A percentile compares a stretch with the other conserved stretches of the same genome.
Conservation (phyloP, 2,888 invertebrate species). For the Agrilus biguttatus region DNA sequence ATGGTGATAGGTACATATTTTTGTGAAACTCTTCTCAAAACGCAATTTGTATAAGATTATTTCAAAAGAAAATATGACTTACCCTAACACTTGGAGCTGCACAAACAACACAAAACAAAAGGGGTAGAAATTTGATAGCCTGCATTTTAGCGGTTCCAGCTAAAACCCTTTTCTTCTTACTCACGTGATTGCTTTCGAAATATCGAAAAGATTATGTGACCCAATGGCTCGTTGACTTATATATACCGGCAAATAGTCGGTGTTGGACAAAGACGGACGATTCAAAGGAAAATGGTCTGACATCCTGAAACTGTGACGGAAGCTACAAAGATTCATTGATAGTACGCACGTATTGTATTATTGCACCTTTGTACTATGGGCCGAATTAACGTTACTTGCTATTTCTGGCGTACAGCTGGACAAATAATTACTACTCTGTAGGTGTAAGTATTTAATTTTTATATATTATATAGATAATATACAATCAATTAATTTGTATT, state of each 20-base stretch:
- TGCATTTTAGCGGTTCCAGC: slow-evolving; percentile 15
- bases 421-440: too few species aligned
- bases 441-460: too few species aligned
- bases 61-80: slow-evolving; percentile 9
- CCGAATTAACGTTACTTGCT: too few species aligned
- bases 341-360: slow-evolving; percentile 4
- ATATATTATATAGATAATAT: too few species aligned
- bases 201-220: slow-evolving; percentile 11
- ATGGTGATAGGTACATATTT: too few species aligned
- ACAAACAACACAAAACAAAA: slow-evolving; percentile 20
- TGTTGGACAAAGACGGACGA: slow-evolving; percentile 4
- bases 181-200: slow-evolving; percentile 2
- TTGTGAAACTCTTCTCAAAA: too few species aligned
- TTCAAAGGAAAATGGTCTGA: slow-evolving; percentile 10
- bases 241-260: slow-evolving; percentile 11
- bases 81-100: slow-evolving; percentile 26
- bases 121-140: slow-evolving; percentile 16
- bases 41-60: too few species aligned
- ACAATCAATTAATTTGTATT: too few species aligned
- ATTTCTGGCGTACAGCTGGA: too few species aligned
- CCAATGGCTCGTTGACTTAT: slow-evolving; percentile 8
- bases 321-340: slow-evolving; percentile 11
- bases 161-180: slow-evolving; percentile 1
- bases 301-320: slow-evolving; percentile 10
- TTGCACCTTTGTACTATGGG: too few species aligned